These are phyloP conservation scores for Elaphurus davidianus DNA, from an alignment of 2,113 vertebrate species.

Conservation along the genomic window DNA sequence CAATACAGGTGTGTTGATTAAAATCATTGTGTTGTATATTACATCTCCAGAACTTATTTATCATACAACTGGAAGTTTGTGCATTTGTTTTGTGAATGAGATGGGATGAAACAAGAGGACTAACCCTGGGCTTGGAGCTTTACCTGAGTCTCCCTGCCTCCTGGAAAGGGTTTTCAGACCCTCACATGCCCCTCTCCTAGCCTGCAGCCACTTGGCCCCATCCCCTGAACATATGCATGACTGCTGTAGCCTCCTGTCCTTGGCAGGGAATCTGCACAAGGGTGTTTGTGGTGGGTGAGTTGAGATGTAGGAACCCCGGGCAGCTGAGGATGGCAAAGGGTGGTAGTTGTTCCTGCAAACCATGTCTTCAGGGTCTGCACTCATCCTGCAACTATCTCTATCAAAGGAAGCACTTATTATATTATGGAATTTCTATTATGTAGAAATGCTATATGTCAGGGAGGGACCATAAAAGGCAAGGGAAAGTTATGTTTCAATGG, in stretches of 20 bases:
- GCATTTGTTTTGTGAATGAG: neutral
- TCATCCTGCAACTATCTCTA: too few relatives aligned
- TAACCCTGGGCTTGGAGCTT: neutral
- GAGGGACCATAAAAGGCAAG: neutral
- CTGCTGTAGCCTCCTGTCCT: too few relatives aligned
- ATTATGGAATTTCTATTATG: neutral
- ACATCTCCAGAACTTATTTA: neutral
- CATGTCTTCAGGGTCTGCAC: neutral
- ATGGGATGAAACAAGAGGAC: neutral
- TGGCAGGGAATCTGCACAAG: neutral
- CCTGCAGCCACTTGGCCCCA: too few relatives aligned
- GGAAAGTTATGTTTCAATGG: neutral
- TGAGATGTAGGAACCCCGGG: rapidly evolving
- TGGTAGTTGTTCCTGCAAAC: rapidly evolving
- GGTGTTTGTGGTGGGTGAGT: neutral
- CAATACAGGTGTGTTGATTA: neutral
- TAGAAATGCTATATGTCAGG: neutral
- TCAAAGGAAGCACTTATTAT: neutral
- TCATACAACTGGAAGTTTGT: neutral
- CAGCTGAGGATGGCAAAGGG: neutral
- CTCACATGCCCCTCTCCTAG: rapidly evolving
- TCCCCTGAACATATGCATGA: neutral
- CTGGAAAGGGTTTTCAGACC: neutral
- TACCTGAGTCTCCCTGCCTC: neutral
- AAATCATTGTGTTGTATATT: neutral